These are phyloP conservation scores for Caenorhabditis plicata DNA, from an alignment of 2,888 invertebrate species.

Conservation along the genomic window DNA sequence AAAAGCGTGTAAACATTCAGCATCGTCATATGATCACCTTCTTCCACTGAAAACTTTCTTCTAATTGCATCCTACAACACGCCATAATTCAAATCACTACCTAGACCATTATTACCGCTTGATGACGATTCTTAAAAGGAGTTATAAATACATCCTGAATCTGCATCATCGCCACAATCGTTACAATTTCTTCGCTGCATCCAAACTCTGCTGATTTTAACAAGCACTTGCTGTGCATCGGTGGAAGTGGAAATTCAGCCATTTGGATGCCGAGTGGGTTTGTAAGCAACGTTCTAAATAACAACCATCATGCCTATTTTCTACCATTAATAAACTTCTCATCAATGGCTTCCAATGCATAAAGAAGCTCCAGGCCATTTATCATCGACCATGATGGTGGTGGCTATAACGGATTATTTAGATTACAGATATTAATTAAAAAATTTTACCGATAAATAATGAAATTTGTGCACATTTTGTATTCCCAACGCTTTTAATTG, in stretches of 20 bases:
- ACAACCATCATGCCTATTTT: not conserved
- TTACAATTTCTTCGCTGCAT: constrained; percentile 87
- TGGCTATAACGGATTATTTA: constrained; percentile 69
- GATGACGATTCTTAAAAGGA: constrained; percentile 70
- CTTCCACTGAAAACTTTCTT: constrained; percentile 65
- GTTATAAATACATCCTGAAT: constrained; percentile 84
- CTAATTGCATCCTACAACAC: constrained; percentile 51
- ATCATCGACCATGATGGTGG: constrained; percentile 86
- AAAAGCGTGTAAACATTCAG: constrained; percentile 76
- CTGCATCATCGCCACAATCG: constrained; percentile 89
- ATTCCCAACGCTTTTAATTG: constrained; percentile 92
- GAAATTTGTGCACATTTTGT: constrained; percentile 84
- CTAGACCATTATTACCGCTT: constrained; percentile 34
- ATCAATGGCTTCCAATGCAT: constrained; percentile 81
- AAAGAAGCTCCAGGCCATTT: constrained; percentile 82
- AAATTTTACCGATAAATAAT: constrained; percentile 74
- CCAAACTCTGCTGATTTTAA: constrained; percentile 78
- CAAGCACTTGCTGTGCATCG: constrained; percentile 83
- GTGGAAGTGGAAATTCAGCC: constrained; percentile 87
- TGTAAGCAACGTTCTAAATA: constrained; percentile 75
- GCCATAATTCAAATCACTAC: not conserved
- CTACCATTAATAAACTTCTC: constrained; percentile 66
- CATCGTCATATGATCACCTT: constrained; percentile 88
- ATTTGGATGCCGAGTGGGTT: constrained; percentile 78
- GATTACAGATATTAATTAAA: not conserved